Percentiles rank a stretch among this genome's conserved stretches.
phyloP scores from a whole-genome alignment of 2,113 vertebrate species.

The Pangasianodon gigas region DNA sequence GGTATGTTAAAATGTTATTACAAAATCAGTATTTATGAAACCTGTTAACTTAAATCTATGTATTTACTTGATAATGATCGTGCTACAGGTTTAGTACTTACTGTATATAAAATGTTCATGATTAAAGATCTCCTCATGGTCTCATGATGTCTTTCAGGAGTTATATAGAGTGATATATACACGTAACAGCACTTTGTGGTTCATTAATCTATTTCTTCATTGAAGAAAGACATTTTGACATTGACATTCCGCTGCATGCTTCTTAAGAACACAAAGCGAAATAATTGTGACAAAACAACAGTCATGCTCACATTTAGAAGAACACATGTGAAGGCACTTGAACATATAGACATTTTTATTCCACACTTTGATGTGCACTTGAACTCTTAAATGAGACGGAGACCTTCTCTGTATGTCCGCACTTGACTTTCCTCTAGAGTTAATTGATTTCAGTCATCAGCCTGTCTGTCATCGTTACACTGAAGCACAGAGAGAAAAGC shows the following conservation, averaged over 20 bases:
- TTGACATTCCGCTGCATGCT: not conserved
- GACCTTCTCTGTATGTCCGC: slow-evolving; percentile 61
- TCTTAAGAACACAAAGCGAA: slow-evolving; percentile 10
- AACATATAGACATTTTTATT: slow-evolving; percentile 32
- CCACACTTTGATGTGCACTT: slow-evolving; percentile 20
- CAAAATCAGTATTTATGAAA: not conserved
- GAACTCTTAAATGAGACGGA: slow-evolving; percentile 22
- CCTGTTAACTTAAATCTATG: not conserved
- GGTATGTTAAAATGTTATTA: not conserved
- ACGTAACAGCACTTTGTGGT: not conserved
- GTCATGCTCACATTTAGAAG: not conserved
- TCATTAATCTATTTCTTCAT: not conserved
- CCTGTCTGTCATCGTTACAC: slow-evolving; percentile 54
- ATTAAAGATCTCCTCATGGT: not conserved
- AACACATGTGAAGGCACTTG: slow-evolving; percentile 10
- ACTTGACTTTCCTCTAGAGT: slow-evolving; percentile 65
- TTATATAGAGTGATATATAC: not conserved
- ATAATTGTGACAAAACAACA: not conserved
- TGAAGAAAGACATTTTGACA: slow-evolving; percentile 15
- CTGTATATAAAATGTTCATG: not conserved
- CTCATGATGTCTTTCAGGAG: slow-evolving; percentile 6
- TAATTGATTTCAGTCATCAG: slow-evolving; percentile 71
- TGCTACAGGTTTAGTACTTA: not conserved
- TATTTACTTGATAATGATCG: not conserved
- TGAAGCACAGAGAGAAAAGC: slow-evolving; percentile 23